These are phyloP conservation scores for Cacatua alba DNA, from an alignment of 2,113 vertebrate species.

Conservation along the genomic window DNA sequence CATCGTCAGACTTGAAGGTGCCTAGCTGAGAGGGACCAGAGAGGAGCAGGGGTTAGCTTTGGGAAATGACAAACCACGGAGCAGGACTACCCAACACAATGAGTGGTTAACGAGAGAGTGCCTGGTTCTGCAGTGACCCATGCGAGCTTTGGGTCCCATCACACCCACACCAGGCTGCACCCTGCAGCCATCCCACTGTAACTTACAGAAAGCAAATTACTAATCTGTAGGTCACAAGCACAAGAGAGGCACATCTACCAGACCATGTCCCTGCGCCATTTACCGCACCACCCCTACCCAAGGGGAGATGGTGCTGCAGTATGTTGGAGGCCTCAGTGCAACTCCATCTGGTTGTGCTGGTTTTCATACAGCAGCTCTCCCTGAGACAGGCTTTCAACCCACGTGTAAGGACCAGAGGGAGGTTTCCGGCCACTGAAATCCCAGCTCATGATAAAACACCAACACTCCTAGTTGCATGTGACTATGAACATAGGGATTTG, in stretches of 20 bases:
- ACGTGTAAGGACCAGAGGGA: accelerated
- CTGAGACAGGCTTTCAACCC: background rate
- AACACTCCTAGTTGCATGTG: accelerated
- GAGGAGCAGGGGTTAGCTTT: background rate
- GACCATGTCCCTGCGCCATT: accelerated
- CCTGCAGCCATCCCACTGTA: background rate
- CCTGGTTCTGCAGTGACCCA: background rate
- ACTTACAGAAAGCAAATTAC: background rate
- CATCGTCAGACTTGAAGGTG: constrained; percentile 94
- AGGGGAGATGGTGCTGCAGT: background rate
- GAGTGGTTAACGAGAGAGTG: accelerated
- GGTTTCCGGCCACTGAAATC: background rate
- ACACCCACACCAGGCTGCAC: background rate
- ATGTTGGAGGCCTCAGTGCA: background rate
- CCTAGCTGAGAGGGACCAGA: constrained; percentile 85
- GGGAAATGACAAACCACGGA: accelerated
- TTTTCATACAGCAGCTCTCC: background rate
- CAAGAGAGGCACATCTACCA: accelerated
- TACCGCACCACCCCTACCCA: accelerated
- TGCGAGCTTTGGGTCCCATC: accelerated
- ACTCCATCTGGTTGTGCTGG: accelerated
- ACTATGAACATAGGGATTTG: accelerated
- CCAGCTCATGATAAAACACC: background rate
- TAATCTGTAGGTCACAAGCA: background rate
- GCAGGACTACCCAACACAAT: background rate